Conservation (phyloP, 2,888 invertebrate species). For the Lutraria lutraria region DNA sequence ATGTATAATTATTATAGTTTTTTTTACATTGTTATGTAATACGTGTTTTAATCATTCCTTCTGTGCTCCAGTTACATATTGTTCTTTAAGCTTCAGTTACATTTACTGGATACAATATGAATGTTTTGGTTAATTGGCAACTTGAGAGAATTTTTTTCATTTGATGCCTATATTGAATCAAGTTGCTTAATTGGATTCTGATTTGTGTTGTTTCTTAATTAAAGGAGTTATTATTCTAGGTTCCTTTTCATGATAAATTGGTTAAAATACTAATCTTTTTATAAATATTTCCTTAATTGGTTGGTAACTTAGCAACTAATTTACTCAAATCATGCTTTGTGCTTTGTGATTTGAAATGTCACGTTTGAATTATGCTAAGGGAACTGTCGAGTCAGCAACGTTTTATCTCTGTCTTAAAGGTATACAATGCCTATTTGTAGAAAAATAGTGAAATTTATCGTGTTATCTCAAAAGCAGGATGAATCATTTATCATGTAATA, state of each 20-base stretch:
- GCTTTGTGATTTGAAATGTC: neutral
- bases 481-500: conserved; percentile 22
- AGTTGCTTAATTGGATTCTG: too few relatives aligned
- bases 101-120: too few relatives aligned
- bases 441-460: conserved; percentile 16
- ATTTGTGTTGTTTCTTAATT: too few relatives aligned
- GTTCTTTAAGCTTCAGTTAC: too few relatives aligned
- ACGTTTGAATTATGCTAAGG: neutral
- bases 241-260: neutral
- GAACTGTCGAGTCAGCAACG: neutral
- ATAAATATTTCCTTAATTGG: neutral
- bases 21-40: too few relatives aligned
- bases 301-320: neutral
- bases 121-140: too few relatives aligned
- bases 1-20: too few relatives aligned
- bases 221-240: neutral
- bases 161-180: too few relatives aligned
- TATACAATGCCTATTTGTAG: neutral
- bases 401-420: neutral
- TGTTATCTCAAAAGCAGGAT: neutral
- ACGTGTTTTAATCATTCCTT: too few relatives aligned
- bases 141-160: too few relatives aligned
- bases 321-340: neutral
- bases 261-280: neutral
- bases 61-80: too few relatives aligned